These are phyloP conservation scores for Sylvilagus floridanus DNA, from an alignment of 2,797 vertebrate genomes.

Conservation along the genomic window DNA sequence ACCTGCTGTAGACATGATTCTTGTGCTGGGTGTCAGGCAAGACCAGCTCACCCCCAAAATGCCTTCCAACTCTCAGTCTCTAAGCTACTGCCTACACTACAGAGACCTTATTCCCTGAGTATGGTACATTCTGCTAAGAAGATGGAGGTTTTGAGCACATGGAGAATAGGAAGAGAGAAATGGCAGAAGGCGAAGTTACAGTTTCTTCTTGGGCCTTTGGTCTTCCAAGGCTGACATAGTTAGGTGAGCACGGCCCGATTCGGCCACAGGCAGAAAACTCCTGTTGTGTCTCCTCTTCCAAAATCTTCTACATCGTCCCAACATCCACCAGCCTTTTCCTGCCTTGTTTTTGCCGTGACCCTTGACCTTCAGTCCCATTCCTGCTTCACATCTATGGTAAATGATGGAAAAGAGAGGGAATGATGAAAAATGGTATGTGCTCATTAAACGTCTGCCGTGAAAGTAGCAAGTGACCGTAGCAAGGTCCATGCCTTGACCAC, in stretches of 20 bases:
- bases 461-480: background rate
- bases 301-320: background rate
- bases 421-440: background rate
- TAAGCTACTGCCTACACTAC: background rate
- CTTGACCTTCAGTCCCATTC: background rate
- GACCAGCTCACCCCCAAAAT: background rate
- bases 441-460: background rate
- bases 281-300: background rate
- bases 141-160: background rate
- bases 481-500: background rate
- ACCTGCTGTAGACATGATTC: background rate
- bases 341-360: background rate
- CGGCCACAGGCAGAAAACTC: background rate
- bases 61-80: background rate
- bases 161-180: conserved; percentile 1
- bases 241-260: background rate
- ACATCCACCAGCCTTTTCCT: background rate
- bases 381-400: background rate
- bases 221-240: background rate
- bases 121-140: background rate
- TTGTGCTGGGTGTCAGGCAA: background rate
- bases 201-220: background rate
- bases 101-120: background rate
- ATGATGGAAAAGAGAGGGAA: background rate
- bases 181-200: background rate